Evolutionary conservation across 1,140 invertebrate genomes (phyloP).

Genomic region (Wasmannia auropunctata): DNA sequence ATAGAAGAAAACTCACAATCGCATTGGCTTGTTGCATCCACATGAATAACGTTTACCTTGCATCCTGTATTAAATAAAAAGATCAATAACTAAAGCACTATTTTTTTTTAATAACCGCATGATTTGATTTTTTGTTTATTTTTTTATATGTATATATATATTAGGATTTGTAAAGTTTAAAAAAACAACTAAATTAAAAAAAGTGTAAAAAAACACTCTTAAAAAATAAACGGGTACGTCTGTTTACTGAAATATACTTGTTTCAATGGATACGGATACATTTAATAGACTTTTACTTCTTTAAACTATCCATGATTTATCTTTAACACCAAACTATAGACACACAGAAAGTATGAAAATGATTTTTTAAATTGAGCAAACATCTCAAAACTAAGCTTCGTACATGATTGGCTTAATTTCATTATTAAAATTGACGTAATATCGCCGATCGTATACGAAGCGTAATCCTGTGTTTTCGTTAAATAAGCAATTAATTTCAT

Average conservation of each 20-base stretch:
- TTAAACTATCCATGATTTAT: background rate
- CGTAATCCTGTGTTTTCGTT: slow-evolving; percentile 71
- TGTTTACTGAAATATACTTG: background rate
- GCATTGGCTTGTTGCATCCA: slow-evolving; percentile 9
- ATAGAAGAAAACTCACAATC: slow-evolving; percentile 3
- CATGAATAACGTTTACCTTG: slow-evolving; percentile 15
- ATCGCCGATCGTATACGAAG: no score
- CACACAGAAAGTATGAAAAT: background rate
- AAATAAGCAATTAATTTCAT: slow-evolving; percentile 63
- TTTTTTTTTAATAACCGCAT: background rate
- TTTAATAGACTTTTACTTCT: background rate
- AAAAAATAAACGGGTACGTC: background rate
- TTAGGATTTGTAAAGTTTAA: background rate
- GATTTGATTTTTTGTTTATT: background rate
- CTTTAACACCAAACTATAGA: background rate
- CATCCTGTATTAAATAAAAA: background rate
- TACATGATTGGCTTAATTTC: no score
- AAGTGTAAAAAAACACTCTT: background rate
- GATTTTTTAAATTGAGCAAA: background rate
- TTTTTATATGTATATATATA: background rate
- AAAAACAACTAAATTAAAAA: background rate
- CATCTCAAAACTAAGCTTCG: no score
- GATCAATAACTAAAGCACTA: background rate
- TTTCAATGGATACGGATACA: background rate
- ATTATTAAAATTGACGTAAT: no score